Evolutionary conservation across 2,888 invertebrate species (phyloP).

Genomic region (Ferrisia virgata): DNA sequence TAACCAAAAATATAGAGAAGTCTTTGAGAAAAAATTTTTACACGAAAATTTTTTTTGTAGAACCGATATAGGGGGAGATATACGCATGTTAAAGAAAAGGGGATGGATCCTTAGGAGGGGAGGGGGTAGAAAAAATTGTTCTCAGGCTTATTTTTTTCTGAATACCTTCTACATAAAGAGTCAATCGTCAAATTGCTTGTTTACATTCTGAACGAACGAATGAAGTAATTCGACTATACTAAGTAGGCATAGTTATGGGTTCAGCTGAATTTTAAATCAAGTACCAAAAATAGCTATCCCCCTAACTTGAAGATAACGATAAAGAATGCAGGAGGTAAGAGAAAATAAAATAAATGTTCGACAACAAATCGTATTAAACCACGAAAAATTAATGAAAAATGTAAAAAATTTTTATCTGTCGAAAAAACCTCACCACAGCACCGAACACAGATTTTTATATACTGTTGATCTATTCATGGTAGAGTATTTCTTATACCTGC

Average conservation of each 20-base stretch:
- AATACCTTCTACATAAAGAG: no score
- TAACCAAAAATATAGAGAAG: no score
- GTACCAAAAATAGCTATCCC: background rate
- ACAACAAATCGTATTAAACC: background rate
- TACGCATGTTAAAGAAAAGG: no score
- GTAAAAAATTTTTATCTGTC: background rate
- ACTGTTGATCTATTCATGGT: background rate
- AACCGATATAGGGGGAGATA: no score
- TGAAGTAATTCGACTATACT: background rate
- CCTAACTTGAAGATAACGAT: background rate
- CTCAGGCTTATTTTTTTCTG: no score
- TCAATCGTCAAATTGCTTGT: no score
- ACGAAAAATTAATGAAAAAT: conserved; percentile 14
- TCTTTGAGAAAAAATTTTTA: no score
- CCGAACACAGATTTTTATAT: background rate
- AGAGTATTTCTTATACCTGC: background rate
- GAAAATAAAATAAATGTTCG: background rate
- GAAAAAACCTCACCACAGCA: background rate
- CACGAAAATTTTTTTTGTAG: no score
- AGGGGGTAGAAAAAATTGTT: no score
- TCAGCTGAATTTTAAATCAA: background rate
- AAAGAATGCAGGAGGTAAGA: background rate
- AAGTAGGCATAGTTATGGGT: no score
- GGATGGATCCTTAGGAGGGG: no score
- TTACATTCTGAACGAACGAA: no score